Evolutionary conservation across 2,797 vertebrate genomes (phyloP), one percentile per base, ranked within the genome.

Genomic region (Trachops cirrhosus): DNA sequence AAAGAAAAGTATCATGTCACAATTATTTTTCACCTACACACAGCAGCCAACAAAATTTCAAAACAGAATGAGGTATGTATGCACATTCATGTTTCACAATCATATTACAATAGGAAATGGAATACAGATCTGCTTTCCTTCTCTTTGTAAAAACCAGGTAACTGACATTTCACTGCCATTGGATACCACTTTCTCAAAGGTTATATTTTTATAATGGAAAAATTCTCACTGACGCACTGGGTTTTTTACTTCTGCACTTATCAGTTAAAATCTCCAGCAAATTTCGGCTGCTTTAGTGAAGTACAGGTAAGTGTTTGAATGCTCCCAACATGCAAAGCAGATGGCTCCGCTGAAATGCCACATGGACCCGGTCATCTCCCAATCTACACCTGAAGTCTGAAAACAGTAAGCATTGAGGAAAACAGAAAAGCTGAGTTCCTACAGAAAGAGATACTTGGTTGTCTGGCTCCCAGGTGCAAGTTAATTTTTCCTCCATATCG

Each of bases 161-260:
- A 84, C 79, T 96, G 78, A 94, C 79, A 96, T 94, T 97, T 96
- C 85, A 68, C 77, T 86, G 93, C 90, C 86, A 96, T 15, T 67
- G 95, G 93, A 91, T 78, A 86, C 79, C 67, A 82, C 73, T 86
- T 75, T 92, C 62, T 19, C 70, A 98, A 97, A 95, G 85, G 91
- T 96, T 94, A 97, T 96, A 95, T 96, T 97, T 97, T 98, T 83
- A 96, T 95, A 96, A 93, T 85, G 94, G 93, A 89, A 97, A 94
- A 94, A 86, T 85, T 92, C 91, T 92, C 83, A 85, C 74, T 78
- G 92, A 96, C 84, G 94, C 94, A 86, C 71, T 89, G 88, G 95
- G 94, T 73, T 89, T 96, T 96, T 93, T 79, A 86, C 91, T 95
- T 95, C 86, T 89, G 91, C 80, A 24, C 26, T 94, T 93, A 62